These are phyloP conservation scores for Gymnobelideus leadbeateri DNA, from an alignment of 2,113 vertebrate genomes.

Conservation along the genomic window DNA sequence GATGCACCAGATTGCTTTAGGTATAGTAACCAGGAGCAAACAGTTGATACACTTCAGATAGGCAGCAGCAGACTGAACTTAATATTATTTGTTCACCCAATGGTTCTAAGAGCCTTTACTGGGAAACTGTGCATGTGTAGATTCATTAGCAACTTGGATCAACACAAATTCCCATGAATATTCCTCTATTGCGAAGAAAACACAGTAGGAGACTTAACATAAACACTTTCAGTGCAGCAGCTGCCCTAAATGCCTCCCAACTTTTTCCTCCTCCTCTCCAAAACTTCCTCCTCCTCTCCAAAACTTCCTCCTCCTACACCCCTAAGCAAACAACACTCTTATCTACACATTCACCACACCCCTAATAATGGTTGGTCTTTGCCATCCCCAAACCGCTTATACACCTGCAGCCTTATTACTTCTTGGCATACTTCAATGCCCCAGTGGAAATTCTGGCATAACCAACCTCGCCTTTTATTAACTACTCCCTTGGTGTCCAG, in stretches of 20 bases:
- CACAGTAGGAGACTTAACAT: not conserved
- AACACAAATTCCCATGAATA: not conserved
- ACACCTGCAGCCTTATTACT: conserved; percentile 1
- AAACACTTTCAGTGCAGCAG: not conserved
- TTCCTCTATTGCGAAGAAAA: not conserved
- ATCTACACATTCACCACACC: not conserved
- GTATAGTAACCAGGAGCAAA: not conserved
- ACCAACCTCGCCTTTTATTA: not conserved
- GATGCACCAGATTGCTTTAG: not conserved
- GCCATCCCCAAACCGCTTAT: not conserved
- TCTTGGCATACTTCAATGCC: not conserved
- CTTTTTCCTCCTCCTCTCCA: not conserved
- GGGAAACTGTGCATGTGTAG: not conserved
- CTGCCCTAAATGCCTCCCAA: not conserved
- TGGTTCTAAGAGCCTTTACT: not conserved
- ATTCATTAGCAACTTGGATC: not conserved
- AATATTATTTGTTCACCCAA: not conserved
- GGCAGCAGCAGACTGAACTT: not conserved
- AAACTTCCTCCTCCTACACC: conserved; percentile 1
- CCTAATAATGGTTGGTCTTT: conserved; percentile 2
- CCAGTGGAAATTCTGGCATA: not conserved
- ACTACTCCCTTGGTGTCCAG: not conserved
- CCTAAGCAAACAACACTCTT: not conserved
- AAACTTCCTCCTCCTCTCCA: not conserved
- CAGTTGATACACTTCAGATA: not conserved